phyloP scores from a whole-genome alignment of 1,140 invertebrate genomes.

The Achatina immaculata region DNA sequence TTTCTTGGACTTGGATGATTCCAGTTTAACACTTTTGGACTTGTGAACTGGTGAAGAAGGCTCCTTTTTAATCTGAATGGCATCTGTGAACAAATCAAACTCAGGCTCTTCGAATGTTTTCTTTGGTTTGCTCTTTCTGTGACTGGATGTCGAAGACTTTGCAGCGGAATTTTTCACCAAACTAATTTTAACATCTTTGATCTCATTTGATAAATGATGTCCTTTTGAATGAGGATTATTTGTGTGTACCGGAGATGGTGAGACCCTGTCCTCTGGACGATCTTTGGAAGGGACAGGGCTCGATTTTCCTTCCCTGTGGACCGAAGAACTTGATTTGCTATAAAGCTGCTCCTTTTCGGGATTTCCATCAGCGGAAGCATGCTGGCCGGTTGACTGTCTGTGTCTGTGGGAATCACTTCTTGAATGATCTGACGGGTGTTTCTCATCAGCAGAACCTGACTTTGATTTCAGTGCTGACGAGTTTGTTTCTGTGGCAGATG shows the following conservation, averaged over 20 bases:
- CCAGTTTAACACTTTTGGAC: neutral
- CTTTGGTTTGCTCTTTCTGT: slow-evolving; percentile 12
- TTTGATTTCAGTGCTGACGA: neutral
- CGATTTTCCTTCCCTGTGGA: neutral
- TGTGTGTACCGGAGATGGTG: neutral
- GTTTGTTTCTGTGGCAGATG: neutral
- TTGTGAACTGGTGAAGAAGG: slow-evolving; percentile 7
- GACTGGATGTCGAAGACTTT: neutral
- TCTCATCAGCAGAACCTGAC: neutral
- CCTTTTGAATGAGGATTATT: neutral
- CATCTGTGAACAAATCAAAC: slow-evolving; percentile 17
- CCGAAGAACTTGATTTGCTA: neutral
- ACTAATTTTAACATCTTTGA: neutral
- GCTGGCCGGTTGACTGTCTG: neutral
- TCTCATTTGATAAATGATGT: neutral
- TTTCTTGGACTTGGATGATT: neutral
- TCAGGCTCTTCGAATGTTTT: neutral
- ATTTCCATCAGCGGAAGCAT: neutral
- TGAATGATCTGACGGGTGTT: neutral
- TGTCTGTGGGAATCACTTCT: neutral
- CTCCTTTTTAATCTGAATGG: slow-evolving; percentile 25
- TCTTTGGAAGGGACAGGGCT: neutral
- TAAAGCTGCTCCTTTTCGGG: neutral
- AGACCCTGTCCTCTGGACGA: neutral
- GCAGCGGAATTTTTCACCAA: neutral